These are phyloP conservation scores for Melieria omissa DNA, from an alignment of 2,888 invertebrate genomes.

Conservation along the genomic window DNA sequence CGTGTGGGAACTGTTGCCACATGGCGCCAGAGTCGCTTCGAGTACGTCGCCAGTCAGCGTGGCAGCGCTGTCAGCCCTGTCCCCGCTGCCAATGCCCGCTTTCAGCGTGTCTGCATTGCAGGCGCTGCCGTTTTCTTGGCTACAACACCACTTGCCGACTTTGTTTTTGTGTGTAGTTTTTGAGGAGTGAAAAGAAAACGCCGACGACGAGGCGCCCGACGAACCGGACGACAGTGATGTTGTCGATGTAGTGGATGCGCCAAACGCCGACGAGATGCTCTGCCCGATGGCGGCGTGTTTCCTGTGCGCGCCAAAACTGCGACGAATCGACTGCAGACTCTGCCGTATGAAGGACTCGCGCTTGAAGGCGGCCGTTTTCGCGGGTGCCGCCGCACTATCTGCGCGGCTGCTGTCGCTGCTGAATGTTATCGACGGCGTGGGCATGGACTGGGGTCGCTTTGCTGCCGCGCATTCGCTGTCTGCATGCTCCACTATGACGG, in stretches of 20 bases:
- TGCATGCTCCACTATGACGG: conserved; percentile 31
- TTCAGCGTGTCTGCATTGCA: background rate
- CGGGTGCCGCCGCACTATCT: conserved; percentile 37
- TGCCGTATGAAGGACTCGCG: conserved; percentile 60
- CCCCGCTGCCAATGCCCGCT: background rate
- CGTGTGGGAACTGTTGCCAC: too few species aligned
- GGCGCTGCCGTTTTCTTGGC: background rate
- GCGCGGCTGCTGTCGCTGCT: background rate
- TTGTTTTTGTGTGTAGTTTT: background rate
- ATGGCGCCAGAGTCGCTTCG: too few species aligned
- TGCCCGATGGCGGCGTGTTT: conserved; percentile 37
- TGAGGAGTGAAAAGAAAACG: too few species aligned
- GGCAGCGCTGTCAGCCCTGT: conserved; percentile 9
- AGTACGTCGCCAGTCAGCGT: conserved; percentile 17
- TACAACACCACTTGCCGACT: background rate
- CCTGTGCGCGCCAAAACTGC: conserved; percentile 56
- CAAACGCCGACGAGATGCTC: conserved; percentile 36
- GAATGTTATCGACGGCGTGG: conserved; percentile 30
- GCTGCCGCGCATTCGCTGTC: conserved; percentile 15
- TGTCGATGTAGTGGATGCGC: conserved; percentile 33
- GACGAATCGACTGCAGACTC: conserved; percentile 59
- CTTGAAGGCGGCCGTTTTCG: conserved; percentile 44
- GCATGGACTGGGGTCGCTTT: conserved; percentile 51
- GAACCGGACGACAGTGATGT: conserved; percentile 44
- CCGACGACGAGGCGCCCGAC: conserved; percentile 37